Percentiles rank a stretch among this genome's conserved stretches.
phyloP scores from a whole-genome alignment of 2,113 vertebrate species.

The Falcunculus frontatus region DNA sequence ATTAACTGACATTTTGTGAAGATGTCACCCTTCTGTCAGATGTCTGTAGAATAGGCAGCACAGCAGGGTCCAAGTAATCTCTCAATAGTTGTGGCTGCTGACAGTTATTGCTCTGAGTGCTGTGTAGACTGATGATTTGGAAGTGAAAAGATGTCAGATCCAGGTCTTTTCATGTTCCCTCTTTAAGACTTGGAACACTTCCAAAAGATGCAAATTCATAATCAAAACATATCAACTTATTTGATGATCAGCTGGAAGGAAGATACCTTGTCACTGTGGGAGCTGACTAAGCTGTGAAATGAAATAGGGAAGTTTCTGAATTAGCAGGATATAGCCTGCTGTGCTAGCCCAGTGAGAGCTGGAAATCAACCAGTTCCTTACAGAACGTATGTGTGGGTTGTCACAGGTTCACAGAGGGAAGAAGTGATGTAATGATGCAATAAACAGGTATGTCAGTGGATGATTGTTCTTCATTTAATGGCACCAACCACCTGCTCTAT shows the following conservation, averaged over 20 bases:
- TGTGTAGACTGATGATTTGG: background rate
- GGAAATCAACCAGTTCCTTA: background rate
- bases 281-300: background rate
- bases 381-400: background rate
- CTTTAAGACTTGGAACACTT: background rate
- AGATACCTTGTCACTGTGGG: background rate
- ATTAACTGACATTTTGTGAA: background rate
- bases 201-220: background rate
- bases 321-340: background rate
- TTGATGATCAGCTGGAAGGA: background rate
- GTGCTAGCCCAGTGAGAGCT: background rate
- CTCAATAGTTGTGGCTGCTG: background rate
- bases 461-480: background rate
- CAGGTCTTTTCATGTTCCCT: background rate
- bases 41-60: background rate
- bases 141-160: background rate
- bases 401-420: background rate
- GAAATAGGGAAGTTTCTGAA: background rate
- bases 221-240: background rate
- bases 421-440: background rate
- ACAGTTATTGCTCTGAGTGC: background rate
- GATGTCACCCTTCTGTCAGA: background rate
- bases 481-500: background rate
- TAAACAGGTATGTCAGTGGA: background rate
- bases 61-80: background rate